Evolutionary conservation across 2,888 invertebrate species (phyloP).

Genomic region (Drosophila lacicola): DNA sequence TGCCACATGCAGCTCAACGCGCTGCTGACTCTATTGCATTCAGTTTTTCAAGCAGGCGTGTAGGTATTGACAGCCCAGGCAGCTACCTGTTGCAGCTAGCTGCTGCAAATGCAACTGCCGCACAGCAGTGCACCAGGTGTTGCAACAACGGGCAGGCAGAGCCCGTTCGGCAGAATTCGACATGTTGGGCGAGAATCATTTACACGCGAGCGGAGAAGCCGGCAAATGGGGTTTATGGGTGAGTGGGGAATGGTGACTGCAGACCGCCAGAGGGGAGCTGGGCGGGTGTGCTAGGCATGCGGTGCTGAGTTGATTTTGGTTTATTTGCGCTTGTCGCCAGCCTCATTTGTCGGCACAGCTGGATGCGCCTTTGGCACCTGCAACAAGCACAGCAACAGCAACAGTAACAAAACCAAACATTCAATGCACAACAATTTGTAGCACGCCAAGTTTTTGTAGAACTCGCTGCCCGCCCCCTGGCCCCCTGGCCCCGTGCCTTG

Average conservation of each 20-base stretch:
- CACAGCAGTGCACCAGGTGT: slow-evolving; percentile 58
- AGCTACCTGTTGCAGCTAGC: slow-evolving; percentile 73
- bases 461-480: slow-evolving; percentile 10
- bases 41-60: slow-evolving; percentile 68
- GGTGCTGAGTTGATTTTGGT: slow-evolving; percentile 75
- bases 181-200: slow-evolving; percentile 75
- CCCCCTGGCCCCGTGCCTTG: slow-evolving; percentile 17
- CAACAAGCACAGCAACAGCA: slow-evolving; percentile 39
- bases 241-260: background rate
- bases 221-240: slow-evolving; percentile 11
- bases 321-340: slow-evolving; percentile 81
- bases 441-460: slow-evolving; percentile 53
- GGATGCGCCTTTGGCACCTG: slow-evolving; percentile 77
- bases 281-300: slow-evolving; percentile 33
- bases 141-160: slow-evolving; percentile 47
- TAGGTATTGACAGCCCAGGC: slow-evolving; percentile 73
- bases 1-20: slow-evolving; percentile 58
- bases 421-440: slow-evolving; percentile 61
- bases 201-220: slow-evolving; percentile 67
- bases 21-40: slow-evolving; percentile 47
- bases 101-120: slow-evolving; percentile 29
- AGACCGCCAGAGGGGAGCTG: background rate
- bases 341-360: slow-evolving; percentile 79
- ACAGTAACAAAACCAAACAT: slow-evolving; percentile 22
- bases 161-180: slow-evolving; percentile 54